Conservation (phyloP, 1,140 invertebrate genomes). For the Chironomus striatipennis region DNA sequence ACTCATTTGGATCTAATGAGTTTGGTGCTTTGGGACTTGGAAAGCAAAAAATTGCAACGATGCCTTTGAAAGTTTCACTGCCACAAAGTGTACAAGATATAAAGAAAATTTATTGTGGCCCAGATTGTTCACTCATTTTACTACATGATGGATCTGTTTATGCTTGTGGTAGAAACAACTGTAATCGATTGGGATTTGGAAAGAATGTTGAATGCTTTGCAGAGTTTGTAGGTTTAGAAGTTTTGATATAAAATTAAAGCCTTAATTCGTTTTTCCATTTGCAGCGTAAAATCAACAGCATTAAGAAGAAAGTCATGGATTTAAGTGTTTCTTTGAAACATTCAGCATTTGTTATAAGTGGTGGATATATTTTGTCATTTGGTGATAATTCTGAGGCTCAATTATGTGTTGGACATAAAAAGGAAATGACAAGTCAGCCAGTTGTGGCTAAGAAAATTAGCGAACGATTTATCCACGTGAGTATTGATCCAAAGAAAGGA, state of each 20-base stretch:
- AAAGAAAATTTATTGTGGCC: constrained; percentile 50
- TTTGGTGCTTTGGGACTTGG: constrained; percentile 58
- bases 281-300: constrained; percentile 34
- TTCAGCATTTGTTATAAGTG: constrained; percentile 52
- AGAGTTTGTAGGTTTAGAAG: constrained; percentile 32
- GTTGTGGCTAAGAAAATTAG: constrained; percentile 47
- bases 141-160: constrained; percentile 54
- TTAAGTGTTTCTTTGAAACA: constrained; percentile 50
- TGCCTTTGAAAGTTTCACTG: constrained; percentile 28
- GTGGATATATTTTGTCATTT: constrained; percentile 57
- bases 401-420: constrained; percentile 47
- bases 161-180: constrained; percentile 57
- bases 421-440: constrained; percentile 39
- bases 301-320: constrained; percentile 41
- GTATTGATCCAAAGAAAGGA: constrained; percentile 20
- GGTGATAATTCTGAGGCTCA: constrained; percentile 51
- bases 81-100: constrained; percentile 44
- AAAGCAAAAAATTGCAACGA: constrained; percentile 40
- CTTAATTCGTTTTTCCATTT: constrained; percentile 21
- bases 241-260: background rate
- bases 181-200: constrained; percentile 61
- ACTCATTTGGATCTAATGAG: constrained; percentile 58
- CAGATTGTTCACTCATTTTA: constrained; percentile 56
- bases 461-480: constrained; percentile 47
- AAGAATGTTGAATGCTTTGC: constrained; percentile 35